Evolutionary conservation across 2,888 invertebrate genomes (phyloP), one percentile per base, ranked within the genome.

Genomic region (Syrphus vitripennis): DNA sequence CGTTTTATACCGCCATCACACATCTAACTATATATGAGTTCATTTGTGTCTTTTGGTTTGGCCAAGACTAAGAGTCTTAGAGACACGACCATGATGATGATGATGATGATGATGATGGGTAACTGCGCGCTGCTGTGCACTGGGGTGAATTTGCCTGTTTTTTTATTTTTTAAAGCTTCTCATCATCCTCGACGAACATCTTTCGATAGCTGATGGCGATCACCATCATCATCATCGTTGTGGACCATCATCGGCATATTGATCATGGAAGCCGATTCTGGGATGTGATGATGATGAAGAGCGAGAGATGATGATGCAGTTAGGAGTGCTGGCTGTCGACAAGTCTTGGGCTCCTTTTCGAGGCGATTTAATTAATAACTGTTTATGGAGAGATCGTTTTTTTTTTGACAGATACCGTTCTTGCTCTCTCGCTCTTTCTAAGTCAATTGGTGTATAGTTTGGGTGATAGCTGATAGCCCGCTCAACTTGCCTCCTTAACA

Each of bases 281-380:
- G 75, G 71, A 74, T 48, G 70, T 9, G 76, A n/a, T n/a, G n/a
- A 57, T 75, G 75, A 76, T 57, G 75, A 50, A 65, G 65, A 65
- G 21, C 65, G 29, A 16, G 53, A 45, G 71, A 84, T 77, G 84
- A 72, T 72, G 80, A 72, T 76, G 84, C 81, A 81, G 84, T 81
- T 81, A 77, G 84, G 81, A 84, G 84, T 71, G 67, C 29, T 57
- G 40, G 76, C 82, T 86, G 86, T 86, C 86, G 82, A 86, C 86
- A 82, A 82, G 82, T 86, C 72, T 81, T 74, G 55, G 74, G 77
- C 86, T 86, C 77, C 84, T 86, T 86, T 86, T 86, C 16, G 74
- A 86, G 82, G 86, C 82, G 86, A 78, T 86, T 86, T 86, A 86
- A 86, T 86, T 86, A 86, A 86, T 86, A 86, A 86, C 86, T 86